Evolutionary conservation across 1,140 invertebrate species (phyloP).

Genomic region (Cotesia vestalis): DNA sequence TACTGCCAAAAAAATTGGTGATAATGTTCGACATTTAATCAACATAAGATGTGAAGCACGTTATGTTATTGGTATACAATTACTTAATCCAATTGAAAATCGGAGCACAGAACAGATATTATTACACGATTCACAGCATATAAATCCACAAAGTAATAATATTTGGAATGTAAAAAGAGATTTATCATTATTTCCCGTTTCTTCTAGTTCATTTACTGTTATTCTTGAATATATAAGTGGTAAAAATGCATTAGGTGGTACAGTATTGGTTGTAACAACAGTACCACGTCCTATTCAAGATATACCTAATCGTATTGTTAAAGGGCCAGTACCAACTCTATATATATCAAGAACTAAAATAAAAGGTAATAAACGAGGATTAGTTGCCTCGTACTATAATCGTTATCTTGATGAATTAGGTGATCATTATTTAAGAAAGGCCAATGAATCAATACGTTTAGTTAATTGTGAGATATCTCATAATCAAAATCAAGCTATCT

Average conservation of each 20-base stretch:
- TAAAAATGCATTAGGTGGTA: conserved; percentile 77
- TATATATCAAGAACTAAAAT: conserved; percentile 78
- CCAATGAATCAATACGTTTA: conserved; percentile 86
- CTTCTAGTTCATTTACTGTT: conserved; percentile 84
- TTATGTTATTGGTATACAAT: conserved; percentile 81
- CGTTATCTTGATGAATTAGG: conserved; percentile 83
- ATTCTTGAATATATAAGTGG: conserved; percentile 86
- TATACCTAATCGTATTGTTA: conserved; percentile 74
- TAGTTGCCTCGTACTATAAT: conserved; percentile 90
- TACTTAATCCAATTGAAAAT: conserved; percentile 88
- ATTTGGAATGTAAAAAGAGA: conserved; percentile 84
- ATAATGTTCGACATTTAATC: conserved; percentile 32
- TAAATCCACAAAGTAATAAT: conserved; percentile 66
- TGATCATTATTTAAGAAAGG: conserved; percentile 85
- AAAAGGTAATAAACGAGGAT: conserved; percentile 81
- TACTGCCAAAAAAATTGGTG: conserved; percentile 71
- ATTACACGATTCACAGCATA: conserved; percentile 78
- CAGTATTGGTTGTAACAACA: conserved; percentile 84
- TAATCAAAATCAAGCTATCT: conserved; percentile 82
- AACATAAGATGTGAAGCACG: conserved; percentile 73
- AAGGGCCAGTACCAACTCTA: conserved; percentile 80
- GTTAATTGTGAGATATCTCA: conserved; percentile 82
- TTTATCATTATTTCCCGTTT: conserved; percentile 85
- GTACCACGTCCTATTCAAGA: conserved; percentile 73
- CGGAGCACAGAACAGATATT: conserved; percentile 83